phyloP scores from a whole-genome alignment of 2,888 invertebrate species.

The Timema podura region DNA sequence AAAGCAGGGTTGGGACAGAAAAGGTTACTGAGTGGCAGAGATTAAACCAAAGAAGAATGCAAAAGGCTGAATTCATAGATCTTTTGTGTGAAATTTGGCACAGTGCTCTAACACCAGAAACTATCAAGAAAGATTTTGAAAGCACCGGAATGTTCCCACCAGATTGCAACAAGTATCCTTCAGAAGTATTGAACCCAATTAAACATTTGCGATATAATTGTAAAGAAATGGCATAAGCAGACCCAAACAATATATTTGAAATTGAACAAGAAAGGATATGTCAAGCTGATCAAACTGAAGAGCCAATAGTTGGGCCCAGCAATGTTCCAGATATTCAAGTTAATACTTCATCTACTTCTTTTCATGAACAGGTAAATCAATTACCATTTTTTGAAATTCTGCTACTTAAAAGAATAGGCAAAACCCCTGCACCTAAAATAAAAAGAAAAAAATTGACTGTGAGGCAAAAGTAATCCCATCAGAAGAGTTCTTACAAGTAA shows the following conservation, averaged over 20 bases:
- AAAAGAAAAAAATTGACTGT: not conserved
- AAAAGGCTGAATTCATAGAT: not conserved
- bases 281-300: too few relatives aligned
- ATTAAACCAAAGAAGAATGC: conserved; percentile 1
- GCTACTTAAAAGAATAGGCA: not conserved
- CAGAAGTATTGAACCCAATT: not conserved
- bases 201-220: not conserved
- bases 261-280: not conserved
- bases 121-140: not conserved
- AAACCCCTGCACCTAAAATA: not conserved
- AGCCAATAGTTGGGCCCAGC: too few relatives aligned
- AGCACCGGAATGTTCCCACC: conserved; percentile 1
- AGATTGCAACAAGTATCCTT: not conserved
- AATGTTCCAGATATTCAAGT: too few relatives aligned
- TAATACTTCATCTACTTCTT: too few relatives aligned
- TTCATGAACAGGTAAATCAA: not conserved
- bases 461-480: not conserved
- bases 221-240: not conserved
- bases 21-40: not conserved
- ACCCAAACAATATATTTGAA: not conserved
- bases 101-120: not conserved
- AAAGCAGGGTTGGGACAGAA: conserved; percentile 1
- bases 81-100: not conserved
- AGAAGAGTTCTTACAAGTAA: not conserved
- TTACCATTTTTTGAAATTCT: not conserved